These are phyloP conservation scores for Osmoderma eremita DNA, from an alignment of 2,888 invertebrate species.

Conservation along the genomic window DNA sequence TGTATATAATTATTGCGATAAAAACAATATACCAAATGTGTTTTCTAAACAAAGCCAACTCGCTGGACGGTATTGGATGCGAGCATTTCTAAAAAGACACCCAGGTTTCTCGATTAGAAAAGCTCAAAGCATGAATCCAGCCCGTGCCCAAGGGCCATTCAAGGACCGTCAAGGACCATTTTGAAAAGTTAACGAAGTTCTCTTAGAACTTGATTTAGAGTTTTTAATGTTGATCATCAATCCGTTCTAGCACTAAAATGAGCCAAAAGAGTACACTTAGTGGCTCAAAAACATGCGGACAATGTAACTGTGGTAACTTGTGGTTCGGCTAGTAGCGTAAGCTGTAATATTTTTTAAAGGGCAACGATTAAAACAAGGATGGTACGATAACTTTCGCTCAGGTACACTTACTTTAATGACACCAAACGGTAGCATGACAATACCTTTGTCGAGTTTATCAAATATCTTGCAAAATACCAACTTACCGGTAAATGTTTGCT, in stretches of 20 bases:
- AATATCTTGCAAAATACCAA: no score
- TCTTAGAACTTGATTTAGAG: slow-evolving; percentile 44
- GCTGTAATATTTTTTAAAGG: slow-evolving; percentile 51
- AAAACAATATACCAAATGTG: no score
- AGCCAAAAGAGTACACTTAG: slow-evolving; percentile 49
- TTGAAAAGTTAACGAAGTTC: slow-evolving; percentile 49
- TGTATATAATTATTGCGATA: no score
- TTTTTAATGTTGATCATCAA: slow-evolving; percentile 51
- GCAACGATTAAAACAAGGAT: slow-evolving; percentile 45
- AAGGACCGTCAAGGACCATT: slow-evolving; percentile 34
- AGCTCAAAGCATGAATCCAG: slow-evolving; percentile 51
- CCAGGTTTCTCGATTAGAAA: slow-evolving; percentile 47
- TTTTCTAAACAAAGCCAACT: no score
- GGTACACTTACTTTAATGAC: background rate
- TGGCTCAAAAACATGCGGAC: slow-evolving; percentile 52
- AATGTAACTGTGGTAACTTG: slow-evolving; percentile 52
- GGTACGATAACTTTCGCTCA: background rate
- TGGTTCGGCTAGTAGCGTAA: slow-evolving; percentile 50
- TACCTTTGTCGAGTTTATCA: background rate
- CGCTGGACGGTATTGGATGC: no score
- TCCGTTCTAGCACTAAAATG: slow-evolving; percentile 48
- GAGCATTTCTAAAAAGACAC: slow-evolving; percentile 36
- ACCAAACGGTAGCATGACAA: background rate
- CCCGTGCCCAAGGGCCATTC: slow-evolving; percentile 49
- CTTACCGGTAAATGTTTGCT: background rate